Percentiles rank a stretch among this genome's conserved stretches.
These are phyloP conservation scores for Tipula vernalis DNA, from an alignment of 2,888 invertebrate species.

Conservation along the genomic window DNA sequence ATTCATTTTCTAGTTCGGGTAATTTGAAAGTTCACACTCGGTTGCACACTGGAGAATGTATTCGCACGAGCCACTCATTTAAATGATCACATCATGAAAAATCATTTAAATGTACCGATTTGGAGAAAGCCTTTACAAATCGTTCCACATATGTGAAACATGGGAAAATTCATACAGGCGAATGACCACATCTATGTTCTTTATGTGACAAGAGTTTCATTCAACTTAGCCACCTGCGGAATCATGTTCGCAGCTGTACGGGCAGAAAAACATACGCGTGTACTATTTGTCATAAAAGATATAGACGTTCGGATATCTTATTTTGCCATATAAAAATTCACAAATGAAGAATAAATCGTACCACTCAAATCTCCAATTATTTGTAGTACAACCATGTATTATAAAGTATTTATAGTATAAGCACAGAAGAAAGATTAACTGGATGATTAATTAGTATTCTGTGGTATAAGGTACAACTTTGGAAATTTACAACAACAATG, in stretches of 20 bases:
- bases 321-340: slow-evolving; percentile 13
- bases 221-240: slow-evolving; percentile 14
- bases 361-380: no score
- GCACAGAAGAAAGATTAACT: no score
- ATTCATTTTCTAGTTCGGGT: slow-evolving; percentile 14
- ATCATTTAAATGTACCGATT: slow-evolving; percentile 11
- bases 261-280: slow-evolving; percentile 15
- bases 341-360: background rate
- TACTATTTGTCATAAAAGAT: slow-evolving; percentile 14
- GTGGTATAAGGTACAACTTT: no score
- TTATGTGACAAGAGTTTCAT: slow-evolving; percentile 15
- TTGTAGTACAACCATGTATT: no score
- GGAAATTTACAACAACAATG: no score
- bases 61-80: slow-evolving; percentile 15
- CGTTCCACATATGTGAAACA: slow-evolving; percentile 14
- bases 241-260: slow-evolving; percentile 14
- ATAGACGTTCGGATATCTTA: slow-evolving; percentile 15
- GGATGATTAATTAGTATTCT: no score
- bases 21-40: slow-evolving; percentile 15
- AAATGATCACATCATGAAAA: slow-evolving; percentile 14
- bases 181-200: slow-evolving; percentile 15
- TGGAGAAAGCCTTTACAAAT: slow-evolving; percentile 12
- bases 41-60: slow-evolving; percentile 14
- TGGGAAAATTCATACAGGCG: slow-evolving; percentile 15
- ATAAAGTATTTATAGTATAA: no score